Percentiles rank a stretch among this genome's conserved stretches.
Conservation (phyloP, 2,888 invertebrate genomes). For the Polyommatus iphigenia region DNA sequence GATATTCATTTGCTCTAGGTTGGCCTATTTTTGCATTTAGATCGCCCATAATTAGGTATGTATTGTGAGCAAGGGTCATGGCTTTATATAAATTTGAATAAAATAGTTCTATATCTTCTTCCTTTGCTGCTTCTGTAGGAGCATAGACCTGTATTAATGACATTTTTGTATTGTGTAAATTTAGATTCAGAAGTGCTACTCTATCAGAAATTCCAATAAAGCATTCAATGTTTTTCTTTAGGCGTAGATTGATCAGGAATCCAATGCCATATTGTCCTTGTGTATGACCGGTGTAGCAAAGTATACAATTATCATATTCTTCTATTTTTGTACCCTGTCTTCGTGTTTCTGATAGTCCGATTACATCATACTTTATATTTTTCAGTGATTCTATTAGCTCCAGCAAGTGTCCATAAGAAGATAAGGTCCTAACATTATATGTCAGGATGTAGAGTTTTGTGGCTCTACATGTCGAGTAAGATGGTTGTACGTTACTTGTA, state of each 20-base stretch:
- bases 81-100: neutral
- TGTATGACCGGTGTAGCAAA: conserved; percentile 36
- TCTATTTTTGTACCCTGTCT: conserved; percentile 41
- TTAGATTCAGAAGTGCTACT: neutral
- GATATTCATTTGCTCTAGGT: neutral
- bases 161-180: neutral
- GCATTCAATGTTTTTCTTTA: conserved; percentile 42
- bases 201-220: conserved; percentile 41
- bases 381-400: conserved; percentile 39
- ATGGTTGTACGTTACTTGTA: neutral
- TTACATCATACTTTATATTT: conserved; percentile 43
- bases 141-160: neutral
- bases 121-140: neutral
- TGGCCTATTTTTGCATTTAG: neutral
- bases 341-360: conserved; percentile 43
- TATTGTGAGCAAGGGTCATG: neutral
- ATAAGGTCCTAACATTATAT: conserved; percentile 37
- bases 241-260: conserved; percentile 43
- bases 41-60: neutral
- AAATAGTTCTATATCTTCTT: neutral
- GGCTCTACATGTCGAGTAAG: neutral
- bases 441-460: conserved; percentile 24
- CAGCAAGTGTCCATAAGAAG: conserved; percentile 39
- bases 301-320: conserved; percentile 42
- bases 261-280: conserved; percentile 40